These are phyloP conservation scores for Myopa testacea DNA, from an alignment of 2,888 invertebrate genomes.

Conservation along the genomic window DNA sequence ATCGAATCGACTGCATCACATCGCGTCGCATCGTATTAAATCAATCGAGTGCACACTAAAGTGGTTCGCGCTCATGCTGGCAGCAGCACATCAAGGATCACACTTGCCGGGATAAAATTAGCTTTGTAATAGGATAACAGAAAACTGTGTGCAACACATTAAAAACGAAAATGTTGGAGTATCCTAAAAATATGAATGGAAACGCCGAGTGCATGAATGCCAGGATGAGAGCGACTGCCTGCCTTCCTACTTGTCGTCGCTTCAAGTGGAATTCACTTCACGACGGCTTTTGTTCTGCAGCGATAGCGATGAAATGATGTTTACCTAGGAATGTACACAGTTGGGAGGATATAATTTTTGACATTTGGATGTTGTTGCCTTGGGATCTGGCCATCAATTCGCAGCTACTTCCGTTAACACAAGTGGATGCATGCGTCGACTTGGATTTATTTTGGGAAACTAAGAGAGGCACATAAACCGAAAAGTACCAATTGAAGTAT, in stretches of 20 bases:
- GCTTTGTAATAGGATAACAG: constrained; percentile 51
- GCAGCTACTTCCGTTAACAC: constrained; percentile 41
- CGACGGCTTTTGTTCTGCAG: neutral
- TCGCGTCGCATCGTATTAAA: too few relatives aligned
- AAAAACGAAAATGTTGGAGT: constrained; percentile 9
- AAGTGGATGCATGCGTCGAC: constrained; percentile 38
- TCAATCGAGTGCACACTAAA: constrained; percentile 27
- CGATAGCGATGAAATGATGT: neutral
- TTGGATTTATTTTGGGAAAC: constrained; percentile 12
- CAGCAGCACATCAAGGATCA: constrained; percentile 24
- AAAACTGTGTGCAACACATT: constrained; percentile 16
- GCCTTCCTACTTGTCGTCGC: constrained; percentile 56
- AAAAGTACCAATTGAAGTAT: constrained; percentile 31
- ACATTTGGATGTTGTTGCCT: constrained; percentile 28
- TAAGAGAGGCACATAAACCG: neutral
- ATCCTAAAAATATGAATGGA: constrained; percentile 19
- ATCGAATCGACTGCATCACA: too few relatives aligned
- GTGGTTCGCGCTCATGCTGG: constrained; percentile 50
- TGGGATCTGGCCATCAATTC: neutral
- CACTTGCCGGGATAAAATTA: constrained; percentile 43
- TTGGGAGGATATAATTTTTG: constrained; percentile 42
- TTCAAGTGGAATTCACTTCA: constrained; percentile 54
- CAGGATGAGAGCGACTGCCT: neutral
- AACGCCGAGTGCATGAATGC: constrained; percentile 43
- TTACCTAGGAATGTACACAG: constrained; percentile 39